Percentiles rank a stretch among this genome's conserved stretches.
phyloP scores from a whole-genome alignment of 2,888 invertebrate species.

The Idaea dimidiata region DNA sequence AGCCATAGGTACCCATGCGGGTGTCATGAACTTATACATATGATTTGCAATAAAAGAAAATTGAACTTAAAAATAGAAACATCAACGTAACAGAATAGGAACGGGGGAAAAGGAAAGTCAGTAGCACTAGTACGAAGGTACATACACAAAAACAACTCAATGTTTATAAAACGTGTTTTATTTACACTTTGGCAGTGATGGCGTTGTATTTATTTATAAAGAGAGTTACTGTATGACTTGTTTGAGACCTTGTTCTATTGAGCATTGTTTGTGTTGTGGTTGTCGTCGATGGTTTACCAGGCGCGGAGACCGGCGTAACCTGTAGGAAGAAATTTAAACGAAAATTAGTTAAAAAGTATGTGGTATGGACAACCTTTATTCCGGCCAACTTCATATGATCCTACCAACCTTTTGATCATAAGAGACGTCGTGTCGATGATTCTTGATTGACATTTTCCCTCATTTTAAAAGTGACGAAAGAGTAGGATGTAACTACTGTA shows the following conservation, averaged over 20 bases:
- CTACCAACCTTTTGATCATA: too few relatives aligned
- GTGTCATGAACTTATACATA: too few relatives aligned
- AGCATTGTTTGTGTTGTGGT: constrained; percentile 58
- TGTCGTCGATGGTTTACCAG: constrained; percentile 51
- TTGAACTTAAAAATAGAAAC: too few relatives aligned
- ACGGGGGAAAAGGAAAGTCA: too few relatives aligned
- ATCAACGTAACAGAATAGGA: too few relatives aligned
- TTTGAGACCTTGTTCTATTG: constrained; percentile 66
- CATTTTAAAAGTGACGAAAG: too few relatives aligned
- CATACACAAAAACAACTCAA: constrained; percentile 12
- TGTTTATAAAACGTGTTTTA: constrained; percentile 63
- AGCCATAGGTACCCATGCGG: too few relatives aligned
- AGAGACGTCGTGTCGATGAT: too few relatives aligned
- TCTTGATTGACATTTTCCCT: too few relatives aligned
- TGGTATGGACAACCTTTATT: constrained; percentile 11
- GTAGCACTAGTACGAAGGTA: neutral
- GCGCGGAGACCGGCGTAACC: constrained; percentile 39
- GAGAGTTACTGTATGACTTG: constrained; percentile 61
- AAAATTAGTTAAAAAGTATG: constrained; percentile 4
- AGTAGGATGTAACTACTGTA: too few relatives aligned
- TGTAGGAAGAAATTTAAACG: neutral
- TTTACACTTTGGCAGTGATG: constrained; percentile 81
- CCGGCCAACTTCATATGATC: too few relatives aligned
- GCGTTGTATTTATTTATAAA: constrained; percentile 74
- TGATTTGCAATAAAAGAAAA: too few relatives aligned